These are phyloP conservation scores for Turritopsis rubra DNA, from an alignment of 30 jellyfish, hydroid and myxozoan genomes.

Conservation along the genomic window DNA sequence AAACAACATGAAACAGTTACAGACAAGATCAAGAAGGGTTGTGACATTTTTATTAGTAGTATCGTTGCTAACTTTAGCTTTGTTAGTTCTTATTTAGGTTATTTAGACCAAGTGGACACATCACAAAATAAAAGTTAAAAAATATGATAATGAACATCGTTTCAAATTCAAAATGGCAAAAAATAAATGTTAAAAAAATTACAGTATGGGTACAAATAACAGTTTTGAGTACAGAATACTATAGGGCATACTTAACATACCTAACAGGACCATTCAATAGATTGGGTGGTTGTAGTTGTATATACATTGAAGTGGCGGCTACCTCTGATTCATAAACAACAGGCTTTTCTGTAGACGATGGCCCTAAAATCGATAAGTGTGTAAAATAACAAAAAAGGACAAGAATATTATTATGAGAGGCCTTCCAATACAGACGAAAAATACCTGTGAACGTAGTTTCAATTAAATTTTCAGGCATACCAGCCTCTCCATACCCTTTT, in stretches of 20 bases:
- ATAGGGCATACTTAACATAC: not conserved
- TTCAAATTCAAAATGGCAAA: too few species aligned
- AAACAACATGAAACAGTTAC: not conserved
- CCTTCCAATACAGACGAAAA: not conserved
- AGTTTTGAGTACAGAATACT: not conserved
- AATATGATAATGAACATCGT: too few species aligned
- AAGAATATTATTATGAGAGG: not conserved
- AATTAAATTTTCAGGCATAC: conserved; percentile 13
- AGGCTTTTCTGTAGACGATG: conserved; percentile 60
- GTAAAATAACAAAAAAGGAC: too few species aligned
- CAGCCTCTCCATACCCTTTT: conserved; percentile 47
- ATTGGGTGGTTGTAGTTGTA: conserved; percentile 38
- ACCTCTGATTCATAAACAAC: conserved; percentile 1
- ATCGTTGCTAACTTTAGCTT: too few species aligned
- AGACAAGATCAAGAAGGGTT: too few species aligned
- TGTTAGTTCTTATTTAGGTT: too few species aligned
- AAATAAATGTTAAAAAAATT: too few species aligned
- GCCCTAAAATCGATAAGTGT: conserved; percentile 24
- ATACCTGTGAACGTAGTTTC: conserved; percentile 19
- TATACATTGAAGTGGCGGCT: conserved; percentile 41
- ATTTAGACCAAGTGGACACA: not conserved
- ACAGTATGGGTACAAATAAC: conserved; percentile 2
- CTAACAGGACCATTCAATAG: conserved; percentile 16
- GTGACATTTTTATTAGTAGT: not conserved
- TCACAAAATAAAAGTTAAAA: not conserved